Base-by-base conservation (phyloP, 2,797 vertebrate genomes). In the Myoxocephalus aenaeus region DNA sequence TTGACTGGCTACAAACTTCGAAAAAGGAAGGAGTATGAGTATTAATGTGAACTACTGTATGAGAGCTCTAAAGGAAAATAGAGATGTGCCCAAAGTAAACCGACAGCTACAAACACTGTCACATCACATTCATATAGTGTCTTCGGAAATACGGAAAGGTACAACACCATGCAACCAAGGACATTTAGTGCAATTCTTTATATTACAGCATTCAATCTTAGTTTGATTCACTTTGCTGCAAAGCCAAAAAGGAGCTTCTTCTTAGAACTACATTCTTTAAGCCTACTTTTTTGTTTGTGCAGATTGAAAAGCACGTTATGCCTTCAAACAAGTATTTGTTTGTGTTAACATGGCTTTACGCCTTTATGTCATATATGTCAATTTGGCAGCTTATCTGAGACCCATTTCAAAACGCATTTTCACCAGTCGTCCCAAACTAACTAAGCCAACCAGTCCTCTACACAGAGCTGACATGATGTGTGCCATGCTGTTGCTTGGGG, bases 401-500 rank as follows among this genome's bases (percentile, higher is more conserved):
- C 42, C 29, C 42, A 40, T 32, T 57, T 8, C 14, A 57, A 18
- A 40, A 63, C 13, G 15, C 13, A 13, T 62, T 74, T 50, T 27
- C 17, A 59, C 42, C 56, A 79, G 61, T 25, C 20, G 57, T 40
- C 20, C 44, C 34, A 48, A 42, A 11, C 13, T 25, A 61, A 38
- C 27, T 17, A 48, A 61, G 15, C 48, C 64, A 50, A 65, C 17
- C 18, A 14, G 3, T 20, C 59, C 1, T 14, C 14, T n/a, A 20
- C 53, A 48, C 12, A 50, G 22, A 25, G 54, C 38, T 56, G 6
- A 56, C 61, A 54, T 48, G 38, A 27, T 20, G 66, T 34, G 8
- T 27, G 20, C 20, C 32, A 38, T 13, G 22, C 61, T 75, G 63
- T 62, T 66, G 75, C 65, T 72, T 27, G 57, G 61, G 44, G 42